These are phyloP conservation scores for Cavia porcellus DNA, from an alignment of 2,113 vertebrate species.

Conservation along the genomic window DNA sequence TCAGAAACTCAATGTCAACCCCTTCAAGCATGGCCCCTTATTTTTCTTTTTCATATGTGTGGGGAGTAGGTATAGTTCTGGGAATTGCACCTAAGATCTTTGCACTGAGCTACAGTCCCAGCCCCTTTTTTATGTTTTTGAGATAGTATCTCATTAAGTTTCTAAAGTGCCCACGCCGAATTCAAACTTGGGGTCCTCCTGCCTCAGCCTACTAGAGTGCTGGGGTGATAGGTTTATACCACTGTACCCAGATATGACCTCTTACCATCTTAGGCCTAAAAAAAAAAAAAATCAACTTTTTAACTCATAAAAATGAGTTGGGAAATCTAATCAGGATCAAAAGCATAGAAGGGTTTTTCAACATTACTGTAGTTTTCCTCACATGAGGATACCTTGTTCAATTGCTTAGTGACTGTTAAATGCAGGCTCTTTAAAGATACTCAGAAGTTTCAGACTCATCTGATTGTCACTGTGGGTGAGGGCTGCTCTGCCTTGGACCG, in stretches of 20 bases:
- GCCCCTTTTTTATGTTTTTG: not conserved
- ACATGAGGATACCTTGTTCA: not conserved
- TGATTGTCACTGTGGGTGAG: not conserved
- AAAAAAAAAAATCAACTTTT: not conserved
- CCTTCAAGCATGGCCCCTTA: not conserved
- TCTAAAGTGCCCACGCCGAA: not conserved
- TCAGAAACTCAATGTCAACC: not conserved
- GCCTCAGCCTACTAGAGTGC: not conserved
- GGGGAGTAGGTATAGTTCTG: not conserved
- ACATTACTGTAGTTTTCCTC: not conserved
- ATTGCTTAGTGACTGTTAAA: not conserved
- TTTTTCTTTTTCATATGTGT: not conserved
- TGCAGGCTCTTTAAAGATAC: not conserved
- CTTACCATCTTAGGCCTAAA: not conserved
- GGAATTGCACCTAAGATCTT: not conserved
- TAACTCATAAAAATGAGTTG: not conserved
- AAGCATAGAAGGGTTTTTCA: not conserved
- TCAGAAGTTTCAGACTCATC: not conserved
- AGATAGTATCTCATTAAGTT: not conserved
- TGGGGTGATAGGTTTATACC: not conserved
- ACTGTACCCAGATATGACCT: not conserved
- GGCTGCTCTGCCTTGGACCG: not conserved
- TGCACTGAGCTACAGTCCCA: not conserved
- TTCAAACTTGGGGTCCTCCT: not conserved
- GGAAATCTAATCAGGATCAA: not conserved